phyloP scores from a whole-genome alignment of 2,888 invertebrate species.

The Pogonocherus hispidulus region DNA sequence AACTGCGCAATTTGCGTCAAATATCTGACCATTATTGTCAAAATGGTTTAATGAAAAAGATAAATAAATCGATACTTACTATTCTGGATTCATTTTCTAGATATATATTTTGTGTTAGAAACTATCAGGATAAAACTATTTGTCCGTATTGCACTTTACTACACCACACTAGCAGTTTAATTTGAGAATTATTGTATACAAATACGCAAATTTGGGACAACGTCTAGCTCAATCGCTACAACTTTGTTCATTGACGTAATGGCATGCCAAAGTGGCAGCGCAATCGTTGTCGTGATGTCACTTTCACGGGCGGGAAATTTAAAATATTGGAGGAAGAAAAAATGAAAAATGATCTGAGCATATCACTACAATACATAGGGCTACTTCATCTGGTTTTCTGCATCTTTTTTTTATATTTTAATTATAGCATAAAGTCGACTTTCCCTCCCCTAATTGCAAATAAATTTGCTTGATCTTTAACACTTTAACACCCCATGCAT shows the following conservation, averaged over 20 bases:
- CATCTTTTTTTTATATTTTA: no score
- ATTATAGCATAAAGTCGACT: no score
- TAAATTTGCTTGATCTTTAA: no score
- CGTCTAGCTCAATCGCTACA: conserved; percentile 62
- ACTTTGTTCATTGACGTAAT: conserved; percentile 61
- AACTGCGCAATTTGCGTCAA: conserved; percentile 60
- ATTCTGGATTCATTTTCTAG: conserved; percentile 82
- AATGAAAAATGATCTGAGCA: no score
- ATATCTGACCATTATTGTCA: conserved; percentile 57
- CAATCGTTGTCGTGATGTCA: conserved; percentile 45
- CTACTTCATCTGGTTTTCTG: no score
- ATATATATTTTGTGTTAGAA: conserved; percentile 41
- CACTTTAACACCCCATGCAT: no score
- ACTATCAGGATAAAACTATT: conserved; percentile 30
- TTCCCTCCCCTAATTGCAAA: no score
- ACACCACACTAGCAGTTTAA: conserved; percentile 52
- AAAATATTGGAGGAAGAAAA: no score
- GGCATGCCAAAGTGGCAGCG: conserved; percentile 64
- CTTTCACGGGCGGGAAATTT: conserved; percentile 50
- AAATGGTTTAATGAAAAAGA: conserved; percentile 54
- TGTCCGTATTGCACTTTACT: conserved; percentile 49
- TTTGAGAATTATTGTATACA: conserved; percentile 59
- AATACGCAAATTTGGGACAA: conserved; percentile 66
- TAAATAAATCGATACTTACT: conserved; percentile 77
- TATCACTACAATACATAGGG: no score